Evolutionary conservation across 2,113 vertebrate genomes (phyloP), one percentile per base, ranked within the genome.

Genomic region (Mormoops blainvillei): DNA sequence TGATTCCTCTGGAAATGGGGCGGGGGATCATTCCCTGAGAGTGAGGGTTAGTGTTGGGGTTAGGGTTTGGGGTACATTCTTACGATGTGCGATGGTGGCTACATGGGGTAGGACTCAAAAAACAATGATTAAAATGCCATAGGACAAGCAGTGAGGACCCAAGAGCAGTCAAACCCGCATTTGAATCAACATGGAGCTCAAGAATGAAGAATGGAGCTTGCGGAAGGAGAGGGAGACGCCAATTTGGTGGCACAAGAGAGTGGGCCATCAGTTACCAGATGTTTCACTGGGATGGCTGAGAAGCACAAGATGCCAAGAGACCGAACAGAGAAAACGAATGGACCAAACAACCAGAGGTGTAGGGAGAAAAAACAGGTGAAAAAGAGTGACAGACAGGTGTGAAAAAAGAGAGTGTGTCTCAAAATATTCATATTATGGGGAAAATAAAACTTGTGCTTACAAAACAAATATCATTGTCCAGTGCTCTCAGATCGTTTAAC

Each of bases 191-290:
- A 63, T 13, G 33, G 26, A 78, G 43, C 13, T 28, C 31, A 28
- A 43, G 5, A 54, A 16, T 41, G 6, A 74, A 54, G 38, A 36
- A 4, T 1, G 19, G 28, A n/a, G 20, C 28, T 73, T 8, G 9
- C 0, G 5, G 33, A 24, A 15, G 45, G 12, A 10, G 14, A 10
- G 8, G 0, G 0, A 28, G 24, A 73, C 58, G 38, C 20, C 24
- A n/a, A 1, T 13, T 2, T 15, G 7, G 13, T 58, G 56, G 22
- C 56, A 58, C 11, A 24, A 24, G 56, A 58, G 24, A 26, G 56
- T 5, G 9, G 56, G 56, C 26, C 26, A 26, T 58, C 3, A 3
- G 56, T 16, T 28, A 28, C 3, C 3, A 2, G 24, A 14, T 20
- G 14, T 14, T 41, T 45, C 41, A 36, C 36, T 38, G 31, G 33